phyloP scores from a whole-genome alignment of 2,797 vertebrate genomes.

The Leptatherina wallacei region DNA sequence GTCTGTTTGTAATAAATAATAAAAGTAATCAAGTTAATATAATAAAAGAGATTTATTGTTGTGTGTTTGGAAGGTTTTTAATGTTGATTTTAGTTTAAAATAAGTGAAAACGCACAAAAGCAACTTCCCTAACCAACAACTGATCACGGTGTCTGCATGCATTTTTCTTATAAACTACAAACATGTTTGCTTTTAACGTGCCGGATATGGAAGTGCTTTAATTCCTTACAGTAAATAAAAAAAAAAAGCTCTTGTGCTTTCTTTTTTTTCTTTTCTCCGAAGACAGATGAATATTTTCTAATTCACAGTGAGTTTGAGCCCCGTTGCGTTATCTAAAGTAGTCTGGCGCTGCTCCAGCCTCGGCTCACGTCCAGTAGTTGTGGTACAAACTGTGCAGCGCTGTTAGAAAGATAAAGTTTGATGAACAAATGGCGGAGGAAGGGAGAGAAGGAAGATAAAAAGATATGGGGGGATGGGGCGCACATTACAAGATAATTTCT shows the following conservation, averaged over 20 bases:
- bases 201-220: not conserved
- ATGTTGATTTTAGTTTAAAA: not conserved
- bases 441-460: not conserved
- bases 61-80: no score
- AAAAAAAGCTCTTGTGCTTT: no score
- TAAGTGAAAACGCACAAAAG: conserved; percentile 1
- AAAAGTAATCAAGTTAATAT: no score
- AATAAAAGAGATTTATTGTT: no score
- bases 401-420: not conserved
- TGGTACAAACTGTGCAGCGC: not conserved
- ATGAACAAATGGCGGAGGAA: not conserved
- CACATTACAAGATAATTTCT: not conserved
- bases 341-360: not conserved
- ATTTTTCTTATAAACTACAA: no score
- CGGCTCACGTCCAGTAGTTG: not conserved
- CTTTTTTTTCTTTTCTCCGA: no score
- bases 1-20: no score
- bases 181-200: no score
- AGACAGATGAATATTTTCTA: no score
- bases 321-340: conserved; percentile 22
- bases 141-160: not conserved
- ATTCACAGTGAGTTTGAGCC: not conserved
- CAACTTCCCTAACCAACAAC: not conserved
- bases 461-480: not conserved
- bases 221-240: not conserved